Base-by-base conservation (phyloP, 2,888 invertebrate genomes). In the Tineola bisselliella region DNA sequence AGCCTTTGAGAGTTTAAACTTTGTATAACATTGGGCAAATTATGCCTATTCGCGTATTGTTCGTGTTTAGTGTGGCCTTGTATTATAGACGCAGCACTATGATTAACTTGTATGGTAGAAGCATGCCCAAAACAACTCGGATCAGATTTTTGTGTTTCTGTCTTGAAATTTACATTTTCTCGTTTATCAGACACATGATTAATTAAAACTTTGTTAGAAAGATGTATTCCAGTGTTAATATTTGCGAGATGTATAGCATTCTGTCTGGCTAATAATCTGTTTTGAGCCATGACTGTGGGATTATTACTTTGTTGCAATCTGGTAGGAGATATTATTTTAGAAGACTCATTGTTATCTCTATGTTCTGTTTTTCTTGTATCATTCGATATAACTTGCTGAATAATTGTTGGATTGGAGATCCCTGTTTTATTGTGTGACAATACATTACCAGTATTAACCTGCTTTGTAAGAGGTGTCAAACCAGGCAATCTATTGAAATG, bases 401-500 rank as follows among this genome's bases (percentile, higher is more conserved):
- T 74, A 44, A 78, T 66, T 8, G 79, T 65, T 11, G 78, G 65
- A 19, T 77, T 66, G 63, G 69, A 6, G 2, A 25, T n/a, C n/a
- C n/a, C 25, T 25, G 66, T 67, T 70, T 84, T 87, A 66, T 75
- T 79, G 68, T 81, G 83, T 61, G 78, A 81, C 60, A 79, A 70
- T 43, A 83, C 73, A 62, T 87, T 89, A 61, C 82, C 86, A 0
- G 87, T 72, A 71, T 81, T 88, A 43, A 89, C 69, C 25, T 25
- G 25, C 25, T 25, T 25, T 11, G 52, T 11, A 52, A 25, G 54
- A 30, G 88, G 86, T 12, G 88, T 76, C 66, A 90, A 75, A 25
- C 90, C 87, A 44, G 90, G 89, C 62, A 90, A 73, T 57, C 90
- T 74, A 68, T 87, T 90, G 62, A 88, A 83, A 69, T 88, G 84